These are phyloP conservation scores for Petaurus breviceps DNA, from an alignment of 2,113 vertebrate genomes.

Conservation along the genomic window DNA sequence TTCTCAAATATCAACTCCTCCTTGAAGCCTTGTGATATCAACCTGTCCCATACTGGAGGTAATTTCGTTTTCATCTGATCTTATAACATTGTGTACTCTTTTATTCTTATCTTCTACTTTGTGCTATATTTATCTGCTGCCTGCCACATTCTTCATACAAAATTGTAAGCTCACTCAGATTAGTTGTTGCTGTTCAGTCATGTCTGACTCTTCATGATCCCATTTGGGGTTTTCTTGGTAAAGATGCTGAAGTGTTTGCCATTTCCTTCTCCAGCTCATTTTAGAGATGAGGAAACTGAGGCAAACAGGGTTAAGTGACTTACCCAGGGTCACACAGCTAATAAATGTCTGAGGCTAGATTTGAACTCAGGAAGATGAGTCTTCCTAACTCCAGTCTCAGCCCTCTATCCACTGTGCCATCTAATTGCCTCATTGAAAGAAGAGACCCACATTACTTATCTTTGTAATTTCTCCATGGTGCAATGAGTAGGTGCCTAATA, in stretches of 20 bases:
- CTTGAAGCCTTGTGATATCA: neutral
- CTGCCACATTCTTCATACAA: neutral
- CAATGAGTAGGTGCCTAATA: neutral
- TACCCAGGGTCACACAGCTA: neutral
- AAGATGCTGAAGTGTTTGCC: neutral
- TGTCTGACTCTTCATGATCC: neutral
- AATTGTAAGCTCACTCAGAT: neutral
- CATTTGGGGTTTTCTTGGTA: neutral
- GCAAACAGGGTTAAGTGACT: neutral
- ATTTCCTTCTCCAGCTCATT: neutral
- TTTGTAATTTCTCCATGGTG: neutral
- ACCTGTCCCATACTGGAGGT: neutral
- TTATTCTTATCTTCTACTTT: neutral
- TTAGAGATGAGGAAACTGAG: neutral
- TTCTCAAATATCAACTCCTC: neutral
- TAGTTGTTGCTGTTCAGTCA: neutral
- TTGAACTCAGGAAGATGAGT: neutral
- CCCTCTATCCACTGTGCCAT: neutral
- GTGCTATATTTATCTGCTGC: neutral
- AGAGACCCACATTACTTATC: neutral
- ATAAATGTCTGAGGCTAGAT: neutral
- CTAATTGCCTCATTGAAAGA: neutral
- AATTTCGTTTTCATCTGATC: neutral
- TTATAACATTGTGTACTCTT: neutral
- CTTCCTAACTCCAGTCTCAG: neutral